phyloP scores from a whole-genome alignment of 2,888 invertebrate species.

The Slavum lentiscoides region DNA sequence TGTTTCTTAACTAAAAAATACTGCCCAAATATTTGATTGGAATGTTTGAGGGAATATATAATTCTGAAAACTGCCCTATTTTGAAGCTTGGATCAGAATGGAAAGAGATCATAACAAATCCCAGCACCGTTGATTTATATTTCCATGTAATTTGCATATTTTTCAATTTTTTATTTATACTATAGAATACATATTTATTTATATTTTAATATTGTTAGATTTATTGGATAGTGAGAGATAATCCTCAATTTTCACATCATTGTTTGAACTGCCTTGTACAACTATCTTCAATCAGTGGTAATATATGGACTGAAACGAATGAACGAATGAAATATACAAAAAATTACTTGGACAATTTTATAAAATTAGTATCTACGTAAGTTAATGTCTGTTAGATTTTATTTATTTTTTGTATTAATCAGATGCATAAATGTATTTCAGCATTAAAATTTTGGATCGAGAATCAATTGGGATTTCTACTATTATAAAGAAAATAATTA shows the following conservation, averaged over 20 bases:
- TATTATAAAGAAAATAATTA: slow-evolving; percentile 67
- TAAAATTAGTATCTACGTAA: slow-evolving; percentile 67
- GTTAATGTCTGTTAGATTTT: slow-evolving; percentile 52
- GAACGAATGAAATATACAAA: slow-evolving; percentile 65
- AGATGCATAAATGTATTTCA: slow-evolving; percentile 37
- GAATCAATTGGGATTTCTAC: slow-evolving; percentile 73
- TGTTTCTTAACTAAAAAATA: slow-evolving; percentile 58
- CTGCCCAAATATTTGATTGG: slow-evolving; percentile 73
- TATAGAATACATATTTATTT: neutral
- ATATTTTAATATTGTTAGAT: slow-evolving; percentile 60
- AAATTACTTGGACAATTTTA: slow-evolving; percentile 66
- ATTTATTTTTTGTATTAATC: slow-evolving; percentile 16
- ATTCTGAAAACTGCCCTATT: slow-evolving; percentile 67
- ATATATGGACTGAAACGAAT: slow-evolving; percentile 62
- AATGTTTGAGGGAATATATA: slow-evolving; percentile 72
- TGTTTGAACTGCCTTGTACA: slow-evolving; percentile 82
- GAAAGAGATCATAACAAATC: slow-evolving; percentile 77
- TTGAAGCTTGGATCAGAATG: slow-evolving; percentile 69
- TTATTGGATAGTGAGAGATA: slow-evolving; percentile 78
- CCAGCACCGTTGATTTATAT: slow-evolving; percentile 74
- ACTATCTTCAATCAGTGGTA: slow-evolving; percentile 71
- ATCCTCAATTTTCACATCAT: slow-evolving; percentile 75
- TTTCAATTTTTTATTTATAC: slow-evolving; percentile 41
- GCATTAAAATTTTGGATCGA: slow-evolving; percentile 66
- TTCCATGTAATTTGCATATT: slow-evolving; percentile 65